Conservation (phyloP, 1,140 invertebrate genomes). For the Gonioctena quinquepunctata region DNA sequence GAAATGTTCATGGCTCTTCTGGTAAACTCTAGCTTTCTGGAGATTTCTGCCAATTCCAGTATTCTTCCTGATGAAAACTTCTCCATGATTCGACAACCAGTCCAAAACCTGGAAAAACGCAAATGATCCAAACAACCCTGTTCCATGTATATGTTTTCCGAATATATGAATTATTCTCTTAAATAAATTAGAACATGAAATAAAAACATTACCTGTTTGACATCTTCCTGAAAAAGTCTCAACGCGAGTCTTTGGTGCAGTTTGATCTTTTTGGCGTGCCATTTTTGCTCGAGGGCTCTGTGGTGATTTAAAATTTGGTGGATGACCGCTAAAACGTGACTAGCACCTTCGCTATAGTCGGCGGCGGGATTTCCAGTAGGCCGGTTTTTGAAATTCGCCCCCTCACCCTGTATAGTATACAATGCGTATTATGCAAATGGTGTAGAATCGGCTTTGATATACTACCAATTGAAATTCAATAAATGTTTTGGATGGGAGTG, state of each 20-base stretch:
- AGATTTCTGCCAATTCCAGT: slow-evolving; percentile 93
- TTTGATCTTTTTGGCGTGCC: slow-evolving; percentile 92
- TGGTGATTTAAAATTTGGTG: slow-evolving; percentile 95
- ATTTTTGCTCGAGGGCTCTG: slow-evolving; percentile 87
- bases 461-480: no score
- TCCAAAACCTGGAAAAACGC: slow-evolving; percentile 82
- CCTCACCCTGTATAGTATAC: slow-evolving; percentile 48
- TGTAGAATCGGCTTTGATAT: no score
- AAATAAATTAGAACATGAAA: no score
- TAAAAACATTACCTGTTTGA: slow-evolving; percentile 69
- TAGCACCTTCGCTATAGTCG: slow-evolving; percentile 93
- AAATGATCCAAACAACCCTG: no score
- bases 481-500: no score
- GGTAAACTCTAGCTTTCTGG: slow-evolving; percentile 90
- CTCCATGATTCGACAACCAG: slow-evolving; percentile 98
- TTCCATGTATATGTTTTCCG: no score
- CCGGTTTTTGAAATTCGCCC: slow-evolving; percentile 50
- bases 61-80: slow-evolving; percentile 96
- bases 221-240: slow-evolving; percentile 93
- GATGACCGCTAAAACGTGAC: slow-evolving; percentile 86
- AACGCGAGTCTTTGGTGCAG: slow-evolving; percentile 92
- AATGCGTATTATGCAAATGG: no score
- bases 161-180: no score
- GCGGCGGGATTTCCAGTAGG: slow-evolving; percentile 81
- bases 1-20: slow-evolving; percentile 98